Evolutionary conservation across 2,888 invertebrate genomes (phyloP).

Genomic region (Ochropleura plecta): DNA sequence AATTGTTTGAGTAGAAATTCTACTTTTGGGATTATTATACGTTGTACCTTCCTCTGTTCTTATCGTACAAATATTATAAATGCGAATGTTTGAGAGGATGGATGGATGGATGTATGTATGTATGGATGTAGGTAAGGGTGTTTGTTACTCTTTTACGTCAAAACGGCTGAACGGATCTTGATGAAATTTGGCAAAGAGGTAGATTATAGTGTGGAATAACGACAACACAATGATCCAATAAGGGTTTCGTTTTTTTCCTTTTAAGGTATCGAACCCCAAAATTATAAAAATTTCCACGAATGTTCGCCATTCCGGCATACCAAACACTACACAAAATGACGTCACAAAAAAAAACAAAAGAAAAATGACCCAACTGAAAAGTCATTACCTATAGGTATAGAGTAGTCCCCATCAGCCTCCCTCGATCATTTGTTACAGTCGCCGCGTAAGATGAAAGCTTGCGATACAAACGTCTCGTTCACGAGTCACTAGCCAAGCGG

Average conservation of each 20-base stretch:
- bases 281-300: neutral
- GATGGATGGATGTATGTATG: too few species aligned
- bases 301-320: neutral
- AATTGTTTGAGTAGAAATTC: neutral
- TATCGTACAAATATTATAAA: too few species aligned
- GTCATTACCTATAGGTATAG: constrained; percentile 69
- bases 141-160: too few species aligned
- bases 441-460: constrained; percentile 86
- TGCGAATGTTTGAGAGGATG: too few species aligned
- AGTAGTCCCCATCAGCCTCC: constrained; percentile 55
- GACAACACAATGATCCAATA: too few species aligned
- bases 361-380: constrained; percentile 70
- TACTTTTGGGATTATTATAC: neutral
- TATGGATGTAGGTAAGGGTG: too few species aligned
- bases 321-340: constrained; percentile 30
- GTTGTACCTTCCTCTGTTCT: neutral
- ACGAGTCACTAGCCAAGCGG: constrained; percentile 82
- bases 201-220: too few species aligned
- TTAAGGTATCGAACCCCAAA: neutral
- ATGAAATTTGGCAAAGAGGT: too few species aligned
- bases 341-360: constrained; percentile 55
- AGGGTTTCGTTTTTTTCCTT: too few species aligned
- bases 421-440: constrained; percentile 85
- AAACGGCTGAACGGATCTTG: too few species aligned
- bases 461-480: constrained; percentile 84